Evolutionary conservation across 2,113 vertebrate species (phyloP).

Genomic region (Corythaixoides concolor): DNA sequence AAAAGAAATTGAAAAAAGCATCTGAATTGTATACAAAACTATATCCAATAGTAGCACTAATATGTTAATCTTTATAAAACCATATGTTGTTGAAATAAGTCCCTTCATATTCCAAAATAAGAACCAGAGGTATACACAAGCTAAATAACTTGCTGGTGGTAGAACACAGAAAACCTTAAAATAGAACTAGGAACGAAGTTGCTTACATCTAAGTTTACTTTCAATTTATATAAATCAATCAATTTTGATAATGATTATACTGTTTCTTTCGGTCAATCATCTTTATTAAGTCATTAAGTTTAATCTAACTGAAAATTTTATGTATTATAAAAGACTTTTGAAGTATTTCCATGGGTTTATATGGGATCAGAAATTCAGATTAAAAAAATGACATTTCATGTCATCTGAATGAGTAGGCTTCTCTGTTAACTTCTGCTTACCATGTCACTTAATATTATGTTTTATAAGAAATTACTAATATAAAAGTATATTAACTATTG

Average conservation of each 20-base stretch:
- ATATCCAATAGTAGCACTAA: background rate
- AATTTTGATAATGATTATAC: background rate
- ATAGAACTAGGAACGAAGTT: background rate
- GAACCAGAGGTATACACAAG: background rate
- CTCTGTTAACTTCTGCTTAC: background rate
- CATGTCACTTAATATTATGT: background rate
- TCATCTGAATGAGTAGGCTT: background rate
- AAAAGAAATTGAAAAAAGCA: background rate
- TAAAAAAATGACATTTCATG: background rate
- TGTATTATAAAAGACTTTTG: background rate
- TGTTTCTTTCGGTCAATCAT: background rate
- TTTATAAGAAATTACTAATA: background rate
- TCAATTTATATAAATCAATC: too few species aligned
- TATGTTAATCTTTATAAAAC: background rate
- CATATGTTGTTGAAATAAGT: background rate
- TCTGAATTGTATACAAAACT: background rate
- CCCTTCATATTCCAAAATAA: background rate
- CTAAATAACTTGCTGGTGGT: background rate
- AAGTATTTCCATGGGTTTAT: background rate
- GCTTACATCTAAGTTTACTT: background rate
- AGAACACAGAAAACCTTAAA: background rate
- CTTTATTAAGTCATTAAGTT: background rate
- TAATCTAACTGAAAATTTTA: background rate
- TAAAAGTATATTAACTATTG: background rate
- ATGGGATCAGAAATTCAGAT: background rate